Percentiles rank a stretch among this genome's conserved stretches.
phyloP scores from a whole-genome alignment of 2,113 vertebrate genomes.

The Oreochromis spilurus region DNA sequence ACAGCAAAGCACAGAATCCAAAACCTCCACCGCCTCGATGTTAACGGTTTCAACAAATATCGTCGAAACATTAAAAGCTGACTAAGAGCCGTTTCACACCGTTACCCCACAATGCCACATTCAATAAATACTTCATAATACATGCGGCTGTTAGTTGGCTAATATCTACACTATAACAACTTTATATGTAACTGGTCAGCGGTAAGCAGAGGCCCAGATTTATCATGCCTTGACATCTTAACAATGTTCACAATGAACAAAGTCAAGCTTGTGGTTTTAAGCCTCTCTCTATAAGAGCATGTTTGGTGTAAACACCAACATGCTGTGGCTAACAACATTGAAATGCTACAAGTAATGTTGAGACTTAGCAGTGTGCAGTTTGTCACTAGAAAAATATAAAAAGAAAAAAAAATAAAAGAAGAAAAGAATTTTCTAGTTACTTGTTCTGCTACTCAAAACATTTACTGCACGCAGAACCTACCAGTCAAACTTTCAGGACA shows the following conservation, averaged over 20 bases:
- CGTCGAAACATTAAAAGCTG: background rate
- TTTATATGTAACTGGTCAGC: background rate
- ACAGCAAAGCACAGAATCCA: background rate
- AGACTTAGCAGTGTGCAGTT: background rate
- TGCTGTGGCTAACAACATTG: background rate
- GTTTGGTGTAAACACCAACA: background rate
- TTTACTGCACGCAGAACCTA: background rate
- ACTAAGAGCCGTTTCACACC: background rate
- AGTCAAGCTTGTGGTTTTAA: slow-evolving; percentile 10
- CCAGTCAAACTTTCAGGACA: background rate
- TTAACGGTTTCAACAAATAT: background rate
- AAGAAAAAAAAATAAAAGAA: accelerated
- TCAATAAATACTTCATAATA: background rate
- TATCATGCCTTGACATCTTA: background rate
- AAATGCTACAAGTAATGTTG: background rate
- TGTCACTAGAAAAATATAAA: background rate
- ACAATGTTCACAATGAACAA: background rate
- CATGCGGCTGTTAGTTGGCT: background rate
- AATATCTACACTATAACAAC: background rate
- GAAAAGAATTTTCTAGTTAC: background rate
- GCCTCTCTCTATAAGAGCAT: background rate
- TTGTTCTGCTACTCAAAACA: background rate
- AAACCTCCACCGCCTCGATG: background rate
- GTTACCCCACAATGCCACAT: background rate
- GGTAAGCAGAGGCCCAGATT: background rate